Evolutionary conservation across 2,888 invertebrate genomes (phyloP), one percentile per base, ranked within the genome.

Genomic region (Cephus pygmeus): DNA sequence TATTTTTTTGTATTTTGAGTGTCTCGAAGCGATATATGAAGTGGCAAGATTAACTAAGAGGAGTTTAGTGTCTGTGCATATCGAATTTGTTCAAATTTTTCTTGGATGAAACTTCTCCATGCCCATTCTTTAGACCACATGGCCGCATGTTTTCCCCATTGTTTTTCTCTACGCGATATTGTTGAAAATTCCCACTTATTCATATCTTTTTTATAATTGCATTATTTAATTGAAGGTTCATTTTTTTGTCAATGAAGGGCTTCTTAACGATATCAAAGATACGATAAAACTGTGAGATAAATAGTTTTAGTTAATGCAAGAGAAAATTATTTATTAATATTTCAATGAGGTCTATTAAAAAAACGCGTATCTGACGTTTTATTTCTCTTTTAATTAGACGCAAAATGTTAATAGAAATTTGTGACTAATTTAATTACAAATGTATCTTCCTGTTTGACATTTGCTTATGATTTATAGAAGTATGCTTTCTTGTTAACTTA

Each of bases 131-230:
- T 81, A 79, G 84, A 83, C 86, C 88, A 83, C 88, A 85, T 88
- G 87, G 88, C 84, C 88, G 83, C 88, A 86, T 86, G 88, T 83
- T 81, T 82, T 78, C 33, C 68, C 73, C 75, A 71, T 56, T 56
- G 56, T 56, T 56, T 56, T 56, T 15, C 56, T 56, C 23, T 9
- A 2, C 56, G 23, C 56, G 23, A 56, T 56, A 56, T 56, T 23
- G 9, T 56, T 9, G 23, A 56, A 56, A 56, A 9, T 56, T 56
- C 56, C 56, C 9, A 23, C 15, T 56, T 56, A 56, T 23, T 56
- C 23, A 56, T 56, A 56, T 23, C 23, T 23, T 23, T 56, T 23
- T 56, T 23, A 23, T 23, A 56, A 56, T 56, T 9, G 2, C 23
- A 23, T 9, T 56, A 56, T 56, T 23, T 56, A 23, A 56, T 56